phyloP scores from a whole-genome alignment of 2,797 vertebrate species.

The Xerus rutilus region DNA sequence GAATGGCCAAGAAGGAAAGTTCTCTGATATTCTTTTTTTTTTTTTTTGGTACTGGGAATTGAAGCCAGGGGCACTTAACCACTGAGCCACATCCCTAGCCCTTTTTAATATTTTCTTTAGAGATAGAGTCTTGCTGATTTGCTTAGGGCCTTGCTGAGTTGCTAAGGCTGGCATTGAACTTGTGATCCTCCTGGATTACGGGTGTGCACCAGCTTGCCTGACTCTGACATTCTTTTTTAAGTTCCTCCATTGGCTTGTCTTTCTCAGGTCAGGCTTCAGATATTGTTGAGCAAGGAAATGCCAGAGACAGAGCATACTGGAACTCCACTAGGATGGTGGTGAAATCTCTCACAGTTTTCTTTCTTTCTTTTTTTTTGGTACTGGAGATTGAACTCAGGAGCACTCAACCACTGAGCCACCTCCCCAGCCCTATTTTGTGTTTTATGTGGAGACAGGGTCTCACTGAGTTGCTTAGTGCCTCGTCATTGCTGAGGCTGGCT shows the following conservation, averaged over 20 bases:
- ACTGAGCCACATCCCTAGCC: background rate
- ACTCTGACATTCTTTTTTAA: background rate
- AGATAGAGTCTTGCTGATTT: too few species aligned
- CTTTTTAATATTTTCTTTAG: too few species aligned
- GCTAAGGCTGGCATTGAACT: too few species aligned
- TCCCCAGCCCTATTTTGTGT: too few species aligned
- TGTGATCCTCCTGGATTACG: too few species aligned
- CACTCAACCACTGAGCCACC: too few species aligned
- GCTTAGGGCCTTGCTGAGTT: too few species aligned
- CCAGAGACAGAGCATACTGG: background rate
- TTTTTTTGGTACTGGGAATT: background rate
- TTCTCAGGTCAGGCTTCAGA: background rate
- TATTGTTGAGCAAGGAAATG: background rate
- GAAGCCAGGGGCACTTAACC: background rate
- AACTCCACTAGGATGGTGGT: background rate
- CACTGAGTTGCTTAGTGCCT: too few species aligned
- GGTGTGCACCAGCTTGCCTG: too few species aligned
- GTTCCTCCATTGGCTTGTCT: background rate
- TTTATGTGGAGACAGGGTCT: too few species aligned
- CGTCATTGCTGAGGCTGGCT: too few species aligned
- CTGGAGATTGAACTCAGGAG: too few species aligned
- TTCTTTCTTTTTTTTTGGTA: background rate
- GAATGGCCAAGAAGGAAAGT: background rate
- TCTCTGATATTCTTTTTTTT: background rate
- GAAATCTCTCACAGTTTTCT: background rate